Conservation (phyloP, 2,797 vertebrate genomes). For the Acanthopagrus latus region DNA sequence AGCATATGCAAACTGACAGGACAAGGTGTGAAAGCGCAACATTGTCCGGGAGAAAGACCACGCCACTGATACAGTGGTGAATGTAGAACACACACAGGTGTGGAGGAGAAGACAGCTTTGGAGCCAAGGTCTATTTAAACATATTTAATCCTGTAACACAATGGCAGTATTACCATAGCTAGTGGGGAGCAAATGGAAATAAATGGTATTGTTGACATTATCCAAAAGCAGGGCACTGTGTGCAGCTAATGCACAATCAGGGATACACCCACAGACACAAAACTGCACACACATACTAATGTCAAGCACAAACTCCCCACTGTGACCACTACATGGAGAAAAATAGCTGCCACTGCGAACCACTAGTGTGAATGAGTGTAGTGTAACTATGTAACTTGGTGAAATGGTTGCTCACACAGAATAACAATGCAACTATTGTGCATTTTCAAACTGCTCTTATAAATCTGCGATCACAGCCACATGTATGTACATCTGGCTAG, state of each 20-base stretch:
- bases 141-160: slow-evolving; percentile 43
- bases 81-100: slow-evolving; percentile 38
- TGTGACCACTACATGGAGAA: slow-evolving; percentile 7
- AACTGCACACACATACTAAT: slow-evolving; percentile 17
- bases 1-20: slow-evolving; percentile 51
- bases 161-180: slow-evolving; percentile 34
- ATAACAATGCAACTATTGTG: slow-evolving; percentile 20
- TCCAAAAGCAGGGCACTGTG: slow-evolving; percentile 22
- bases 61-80: not conserved
- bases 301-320: slow-evolving; percentile 3
- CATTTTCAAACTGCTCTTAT: slow-evolving; percentile 19
- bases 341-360: slow-evolving; percentile 10
- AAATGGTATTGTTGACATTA: slow-evolving; percentile 58
- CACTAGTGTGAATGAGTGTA: not conserved
- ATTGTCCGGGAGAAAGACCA: slow-evolving; percentile 24
- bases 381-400: not conserved
- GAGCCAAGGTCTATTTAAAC: slow-evolving; percentile 34
- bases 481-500: slow-evolving; percentile 21
- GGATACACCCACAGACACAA: slow-evolving; percentile 39
- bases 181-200: slow-evolving; percentile 38
- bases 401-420: slow-evolving; percentile 9
- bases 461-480: slow-evolving; percentile 22
- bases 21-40: slow-evolving; percentile 42
- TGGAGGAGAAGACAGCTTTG: slow-evolving; percentile 9
- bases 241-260: slow-evolving; percentile 32